Evolutionary conservation across 2,797 vertebrate species (phyloP), one percentile per base, ranked within the genome.

Genomic region (Uromys caudimaculatus): DNA sequence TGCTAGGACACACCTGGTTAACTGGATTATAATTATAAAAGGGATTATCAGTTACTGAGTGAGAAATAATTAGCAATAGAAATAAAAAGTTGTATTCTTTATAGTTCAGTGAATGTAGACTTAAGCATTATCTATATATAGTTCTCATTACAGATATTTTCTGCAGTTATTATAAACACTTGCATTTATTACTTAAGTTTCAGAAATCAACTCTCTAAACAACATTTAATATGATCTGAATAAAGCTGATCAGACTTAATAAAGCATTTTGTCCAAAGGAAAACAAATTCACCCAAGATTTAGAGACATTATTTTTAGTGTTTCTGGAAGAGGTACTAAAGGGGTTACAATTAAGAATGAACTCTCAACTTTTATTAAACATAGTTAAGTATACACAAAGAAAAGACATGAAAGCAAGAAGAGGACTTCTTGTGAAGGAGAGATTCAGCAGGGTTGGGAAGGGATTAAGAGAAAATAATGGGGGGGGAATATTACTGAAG

Each of bases 161-260:
- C 32, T 89, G 23, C 7, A 73, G n/a, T 88, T n/a, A 50, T 56
- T 89, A 17, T 79, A 85, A 89, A 86, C 32, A 84, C 14, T 81
- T 90, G 81, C 27, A 52, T 77, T 92, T 62, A 60, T 88, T 90
- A 93, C n/a, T 56, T 88, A 75, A 94, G 60, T 54, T 95, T 93
- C 9, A 52, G 58, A 86, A 47, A 81, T 86, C 56, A 85, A 69
- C 35, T 38, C 14, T 92, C 50, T 86, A 92, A 35, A 7, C 27
- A 52, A 73, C 54, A 3, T 79, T 86, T 89, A 90, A 86, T 85
- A 67, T 75, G 84, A 94, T 86, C 50, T 67, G 50, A 71, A 95
- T 92, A 95, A 90, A 88, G 41, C 4, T 19, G 35, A 35, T 44
- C 29, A 60, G 50, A 69, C 10, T 77, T 77, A 91, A 91, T 87